phyloP scores from a whole-genome alignment of 2,113 vertebrate genomes.

The Rousettus leschenaultii region DNA sequence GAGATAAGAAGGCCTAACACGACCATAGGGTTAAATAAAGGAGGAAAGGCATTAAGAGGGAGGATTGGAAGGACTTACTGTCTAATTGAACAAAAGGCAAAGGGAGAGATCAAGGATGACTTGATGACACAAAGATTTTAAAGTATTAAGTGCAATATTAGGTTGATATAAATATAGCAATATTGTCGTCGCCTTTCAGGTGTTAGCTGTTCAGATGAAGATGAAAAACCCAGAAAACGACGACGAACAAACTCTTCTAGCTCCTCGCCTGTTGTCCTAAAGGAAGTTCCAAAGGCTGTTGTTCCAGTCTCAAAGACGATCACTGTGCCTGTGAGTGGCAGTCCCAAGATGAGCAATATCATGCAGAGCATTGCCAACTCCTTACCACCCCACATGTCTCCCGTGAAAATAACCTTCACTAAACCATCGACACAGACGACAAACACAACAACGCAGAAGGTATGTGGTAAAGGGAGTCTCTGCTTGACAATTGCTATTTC shows the following conservation, averaged over 20 bases:
- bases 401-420: constrained; percentile 99
- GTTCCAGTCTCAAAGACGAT: constrained; percentile 93
- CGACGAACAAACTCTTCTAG: constrained; percentile 96
- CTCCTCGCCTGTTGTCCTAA: constrained; percentile 95
- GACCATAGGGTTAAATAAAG: background rate
- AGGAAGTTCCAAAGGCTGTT: constrained; percentile 92
- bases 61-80: background rate
- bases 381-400: constrained; percentile 97
- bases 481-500: background rate
- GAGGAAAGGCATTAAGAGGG: background rate
- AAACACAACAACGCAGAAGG: constrained; percentile 97
- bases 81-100: background rate
- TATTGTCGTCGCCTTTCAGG: constrained; percentile 82
- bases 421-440: constrained; percentile 97
- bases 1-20: background rate
- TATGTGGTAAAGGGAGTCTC: constrained; percentile 74
- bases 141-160: background rate
- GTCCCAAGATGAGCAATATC: constrained; percentile 99
- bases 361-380: constrained; percentile 99
- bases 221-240: constrained; percentile 98
- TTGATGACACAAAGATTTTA: background rate
- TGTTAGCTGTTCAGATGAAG: constrained; percentile 97
- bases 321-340: constrained; percentile 92
- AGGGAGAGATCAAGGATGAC: background rate
- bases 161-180: background rate